Percentiles rank a stretch among this genome's conserved stretches.
These are phyloP conservation scores for Cyphomyrus discorhynchus DNA, from an alignment of 2,113 vertebrate genomes.

Conservation along the genomic window DNA sequence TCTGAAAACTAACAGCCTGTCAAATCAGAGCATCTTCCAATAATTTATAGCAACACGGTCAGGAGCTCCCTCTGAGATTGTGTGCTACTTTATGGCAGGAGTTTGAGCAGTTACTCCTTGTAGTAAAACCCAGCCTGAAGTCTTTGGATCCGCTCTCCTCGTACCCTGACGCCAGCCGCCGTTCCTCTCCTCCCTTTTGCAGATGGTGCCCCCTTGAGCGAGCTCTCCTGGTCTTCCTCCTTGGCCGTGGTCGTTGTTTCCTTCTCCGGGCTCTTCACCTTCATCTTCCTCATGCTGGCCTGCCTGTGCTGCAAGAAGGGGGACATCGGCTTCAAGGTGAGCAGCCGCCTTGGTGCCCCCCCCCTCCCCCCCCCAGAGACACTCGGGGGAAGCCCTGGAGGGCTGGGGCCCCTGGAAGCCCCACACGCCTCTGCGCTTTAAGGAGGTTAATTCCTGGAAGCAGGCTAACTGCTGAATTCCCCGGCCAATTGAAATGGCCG, in stretches of 20 bases:
- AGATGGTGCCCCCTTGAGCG: conserved; percentile 84
- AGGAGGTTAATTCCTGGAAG: not conserved
- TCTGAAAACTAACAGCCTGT: not conserved
- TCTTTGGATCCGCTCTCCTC: not conserved
- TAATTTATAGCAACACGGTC: not conserved
- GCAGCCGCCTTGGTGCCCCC: conserved; percentile 32
- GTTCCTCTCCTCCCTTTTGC: conserved; percentile 36
- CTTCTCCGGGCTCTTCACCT: conserved; percentile 89
- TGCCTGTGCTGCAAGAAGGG: conserved; percentile 98
- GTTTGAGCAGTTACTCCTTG: not conserved
- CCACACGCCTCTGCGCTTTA: not conserved
- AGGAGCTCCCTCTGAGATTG: not conserved
- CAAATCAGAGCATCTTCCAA: not conserved
- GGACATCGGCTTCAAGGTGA: conserved; percentile 95
- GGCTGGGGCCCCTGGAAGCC: not conserved
- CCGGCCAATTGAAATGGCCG: not conserved
- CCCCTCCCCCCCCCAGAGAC: conserved; percentile 34
- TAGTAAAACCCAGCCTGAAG: not conserved
- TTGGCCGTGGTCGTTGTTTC: conserved; percentile 85
- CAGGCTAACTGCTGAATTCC: not conserved
- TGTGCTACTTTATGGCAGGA: not conserved
- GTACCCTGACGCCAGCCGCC: not conserved
- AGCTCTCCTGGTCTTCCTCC: conserved; percentile 93
- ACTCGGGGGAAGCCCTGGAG: not conserved
- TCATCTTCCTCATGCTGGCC: conserved; percentile 96